These are phyloP conservation scores for Ranitomeya imitator DNA, from an alignment of 2,113 vertebrate species.

Conservation along the genomic window DNA sequence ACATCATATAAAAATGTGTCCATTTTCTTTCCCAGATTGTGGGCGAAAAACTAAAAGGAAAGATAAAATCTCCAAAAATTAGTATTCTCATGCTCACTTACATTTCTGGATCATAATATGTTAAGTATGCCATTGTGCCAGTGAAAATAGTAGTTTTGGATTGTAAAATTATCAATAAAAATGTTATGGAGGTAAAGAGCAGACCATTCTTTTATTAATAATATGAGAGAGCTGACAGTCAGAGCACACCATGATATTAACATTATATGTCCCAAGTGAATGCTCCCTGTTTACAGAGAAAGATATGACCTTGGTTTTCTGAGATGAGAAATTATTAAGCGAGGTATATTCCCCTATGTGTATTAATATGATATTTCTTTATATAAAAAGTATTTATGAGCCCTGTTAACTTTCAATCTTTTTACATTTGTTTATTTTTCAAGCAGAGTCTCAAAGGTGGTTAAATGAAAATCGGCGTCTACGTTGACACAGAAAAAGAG, in stretches of 20 bases:
- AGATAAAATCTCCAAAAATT: slow-evolving; percentile 15
- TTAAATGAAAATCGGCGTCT: slow-evolving; percentile 48
- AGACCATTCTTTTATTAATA: slow-evolving; percentile 52
- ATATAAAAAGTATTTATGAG: slow-evolving; percentile 56
- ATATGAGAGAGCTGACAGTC: slow-evolving; percentile 42
- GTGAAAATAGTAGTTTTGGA: slow-evolving; percentile 51
- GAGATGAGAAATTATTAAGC: slow-evolving; percentile 51
- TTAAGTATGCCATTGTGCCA: slow-evolving; percentile 40
- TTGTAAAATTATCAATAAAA: slow-evolving; percentile 59
- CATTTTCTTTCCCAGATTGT: neutral
- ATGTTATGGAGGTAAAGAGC: slow-evolving; percentile 29
- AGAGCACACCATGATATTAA: slow-evolving; percentile 45
- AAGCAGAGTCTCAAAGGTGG: slow-evolving; percentile 57
- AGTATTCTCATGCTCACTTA: slow-evolving; percentile 27
- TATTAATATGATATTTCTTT: slow-evolving; percentile 3
- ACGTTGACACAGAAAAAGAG: slow-evolving; percentile 15
- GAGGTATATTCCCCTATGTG: slow-evolving; percentile 22
- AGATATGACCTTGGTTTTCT: slow-evolving; percentile 57
- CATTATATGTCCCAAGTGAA: slow-evolving; percentile 57
- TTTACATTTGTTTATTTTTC: slow-evolving; percentile 59
- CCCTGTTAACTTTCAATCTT: slow-evolving; percentile 57
- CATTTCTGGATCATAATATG: slow-evolving; percentile 45
- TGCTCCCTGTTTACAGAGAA: slow-evolving; percentile 50
- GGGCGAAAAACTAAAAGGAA: neutral
- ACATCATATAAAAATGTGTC: neutral